Evolutionary conservation across 2,113 vertebrate genomes (phyloP), one percentile per base, ranked within the genome.

Genomic region (Eublepharis macularius): DNA sequence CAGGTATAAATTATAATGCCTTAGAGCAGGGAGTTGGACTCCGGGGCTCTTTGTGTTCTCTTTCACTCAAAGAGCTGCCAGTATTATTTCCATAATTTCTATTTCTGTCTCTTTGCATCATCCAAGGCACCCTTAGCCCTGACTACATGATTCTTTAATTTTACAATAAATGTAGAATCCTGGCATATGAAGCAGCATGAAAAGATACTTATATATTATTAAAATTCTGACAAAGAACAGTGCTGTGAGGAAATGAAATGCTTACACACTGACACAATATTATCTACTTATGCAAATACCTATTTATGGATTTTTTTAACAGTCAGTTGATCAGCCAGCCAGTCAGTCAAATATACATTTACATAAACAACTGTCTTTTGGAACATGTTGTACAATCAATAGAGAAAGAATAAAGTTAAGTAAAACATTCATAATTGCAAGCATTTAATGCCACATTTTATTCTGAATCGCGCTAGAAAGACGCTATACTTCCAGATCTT

Each of bases 381-480:
- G 47, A 92, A 57, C 78, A 85, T 77, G 86, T 29, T 39, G 78
- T 24, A 88, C 88, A 90, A 92, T 90, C 86, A 89, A 89, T 93
- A 85, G 66, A 88, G 85, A 86, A 41, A 51, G 90, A 91, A 88
- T 86, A 90, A 74, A 74, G 51, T 74, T 74, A 83, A 0, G 0
- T 47, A 90, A 90, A 91, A 90, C 90, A 91, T 89, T 91, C 26
- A 90, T 92, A 86, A 89, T 92, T 86, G 87, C 26, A 86, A 89
- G 84, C 85, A 79, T 76, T 87, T 91, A 91, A 87, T 90, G 45
- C 80, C 73, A 89, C 63, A 81, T 41, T 78, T 92, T 57, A 1
- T 0, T 83, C 90, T 21, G 60, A 83, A 74, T n/a, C n/a, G n/a
- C n/a, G n/a, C n/a, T n/a, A n/a, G n/a, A n/a, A n/a, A n/a, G n/a